Conservation (phyloP, 2,113 vertebrate species). For the Gallinago paraguaiae region DNA sequence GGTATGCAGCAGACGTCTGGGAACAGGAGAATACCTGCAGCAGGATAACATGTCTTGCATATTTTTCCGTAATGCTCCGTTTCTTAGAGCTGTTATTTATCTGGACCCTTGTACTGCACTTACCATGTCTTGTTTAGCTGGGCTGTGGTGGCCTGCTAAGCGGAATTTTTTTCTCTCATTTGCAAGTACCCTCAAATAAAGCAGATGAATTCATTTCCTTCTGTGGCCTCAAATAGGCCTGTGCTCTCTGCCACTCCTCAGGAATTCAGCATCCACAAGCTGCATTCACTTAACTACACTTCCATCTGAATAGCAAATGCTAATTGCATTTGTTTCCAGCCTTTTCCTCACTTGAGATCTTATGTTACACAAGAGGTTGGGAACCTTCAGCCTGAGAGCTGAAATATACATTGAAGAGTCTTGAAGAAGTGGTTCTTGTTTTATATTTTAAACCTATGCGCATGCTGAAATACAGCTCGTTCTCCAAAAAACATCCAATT, state of each 20-base stretch:
- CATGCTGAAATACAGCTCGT: background rate
- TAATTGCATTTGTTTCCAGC: background rate
- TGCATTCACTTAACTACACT: background rate
- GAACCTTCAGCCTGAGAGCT: background rate
- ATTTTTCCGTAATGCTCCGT: background rate
- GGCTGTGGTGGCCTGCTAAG: background rate
- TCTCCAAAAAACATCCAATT: background rate
- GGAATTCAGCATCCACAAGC: background rate
- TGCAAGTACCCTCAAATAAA: constrained; percentile 25
- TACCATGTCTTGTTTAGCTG: background rate
- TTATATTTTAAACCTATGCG: background rate
- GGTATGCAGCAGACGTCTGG: background rate
- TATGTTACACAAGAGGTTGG: background rate
- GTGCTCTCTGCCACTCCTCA: background rate
- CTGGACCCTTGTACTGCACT: background rate
- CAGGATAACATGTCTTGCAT: background rate
- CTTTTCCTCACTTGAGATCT: background rate
- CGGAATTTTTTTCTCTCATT: background rate
- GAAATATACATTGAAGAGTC: background rate
- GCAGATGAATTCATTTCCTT: constrained; percentile 14
- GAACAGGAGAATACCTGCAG: constrained; percentile 11
- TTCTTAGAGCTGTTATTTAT: background rate
- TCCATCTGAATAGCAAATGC: constrained; percentile 2
- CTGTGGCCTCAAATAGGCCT: background rate
- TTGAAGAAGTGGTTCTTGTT: background rate